Evolutionary conservation across 2,888 invertebrate genomes (phyloP), one percentile per base, ranked within the genome.

Genomic region (Dryobota labecula): DNA sequence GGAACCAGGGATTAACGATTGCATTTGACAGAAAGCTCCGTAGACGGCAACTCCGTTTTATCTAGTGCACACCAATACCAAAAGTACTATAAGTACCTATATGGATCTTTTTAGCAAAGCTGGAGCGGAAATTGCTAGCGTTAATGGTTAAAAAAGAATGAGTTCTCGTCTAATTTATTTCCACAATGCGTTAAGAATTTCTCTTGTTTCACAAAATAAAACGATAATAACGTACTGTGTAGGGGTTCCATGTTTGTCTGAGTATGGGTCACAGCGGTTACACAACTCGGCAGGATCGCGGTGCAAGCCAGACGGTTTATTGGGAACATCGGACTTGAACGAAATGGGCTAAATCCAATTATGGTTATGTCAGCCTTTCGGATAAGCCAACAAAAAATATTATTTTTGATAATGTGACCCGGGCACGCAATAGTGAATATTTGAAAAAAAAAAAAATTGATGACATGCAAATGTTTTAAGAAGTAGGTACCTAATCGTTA

Each of bases 311-410:
- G 74, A 70, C 78, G 73, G 69, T 84, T 80, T 83, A 86, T 84
- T 87, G 82, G 67, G 30, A 70, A 79, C 79, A 79, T 80, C 70
- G 76, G 75, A 82, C 69, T 84, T 78, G 72, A 80, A 72, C 60
- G 81, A 83, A 86, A 85, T 80, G 80, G 83, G 66, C 75, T 70
- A 83, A 84, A 88, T 84, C 82, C 86, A 88, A 88, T 88, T 88
- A 88, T 76, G 70, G 81, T 76, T 79, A 79, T 78, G 82, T 76
- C 83, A 83, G 78, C 77, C 80, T 80, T 84, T 78, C 74, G 73
- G 75, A 78, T 82, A 87, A 78, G 83, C 76, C 62, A 78, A 77
- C 70, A 80, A 86, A 83, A 84, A 88, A 86, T 87, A 87, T 86
- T 86, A 88, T 88, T 84, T 88, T 88, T 84, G 76, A 82, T 83